Evolutionary conservation across 2,797 vertebrate genomes (phyloP), one percentile per base, ranked within the genome.

Genomic region (Notoglanidium macrostoma): DNA sequence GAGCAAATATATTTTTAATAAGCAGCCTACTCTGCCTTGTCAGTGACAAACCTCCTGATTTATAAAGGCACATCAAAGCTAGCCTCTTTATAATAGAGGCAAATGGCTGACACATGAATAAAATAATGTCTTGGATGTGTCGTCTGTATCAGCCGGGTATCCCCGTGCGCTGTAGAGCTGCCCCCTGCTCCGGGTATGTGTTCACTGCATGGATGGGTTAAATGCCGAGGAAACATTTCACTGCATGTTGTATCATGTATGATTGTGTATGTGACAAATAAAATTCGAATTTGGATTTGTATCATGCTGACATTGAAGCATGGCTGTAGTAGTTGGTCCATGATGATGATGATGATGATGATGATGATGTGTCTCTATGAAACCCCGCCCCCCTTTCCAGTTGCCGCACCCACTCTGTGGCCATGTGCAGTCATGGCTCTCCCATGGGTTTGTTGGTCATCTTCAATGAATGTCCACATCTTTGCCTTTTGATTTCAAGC

Each of bases 401-500:
- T 54, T 54, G 49, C n/a, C 49, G 6, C 35, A 70, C 54, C 76
- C 86, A 74, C 21, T 86, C 85, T 65, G 61, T 65, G 85, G 59
- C 51, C 35, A 79, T 49, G 11, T 68, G 46, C 76, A 79, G 76
- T 83, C 82, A 86, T 63, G 59, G 87, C 72, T 72, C 2, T 89
- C 85, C 63, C 83, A 9, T 78, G 82, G 82, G 88, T 74, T 35
- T 32, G 68, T 51, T 85, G 87, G 85, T 88, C 85, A 88, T 59
- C 29, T 21, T 63, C 72, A 85, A 61, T 51, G 67, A 51, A 77
- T 35, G n/a, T 85, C 76, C 57, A 85, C 72, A 85, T 89, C 80
- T 90, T 86, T 81, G 78, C 88, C 76, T 68, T 86, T 57, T 87
- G 87, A 88, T 87, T 89, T 72, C 68, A 85, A 72, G 85, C 87